These are phyloP conservation scores for Murina feae DNA, from an alignment of 2,113 vertebrate species.

Conservation along the genomic window DNA sequence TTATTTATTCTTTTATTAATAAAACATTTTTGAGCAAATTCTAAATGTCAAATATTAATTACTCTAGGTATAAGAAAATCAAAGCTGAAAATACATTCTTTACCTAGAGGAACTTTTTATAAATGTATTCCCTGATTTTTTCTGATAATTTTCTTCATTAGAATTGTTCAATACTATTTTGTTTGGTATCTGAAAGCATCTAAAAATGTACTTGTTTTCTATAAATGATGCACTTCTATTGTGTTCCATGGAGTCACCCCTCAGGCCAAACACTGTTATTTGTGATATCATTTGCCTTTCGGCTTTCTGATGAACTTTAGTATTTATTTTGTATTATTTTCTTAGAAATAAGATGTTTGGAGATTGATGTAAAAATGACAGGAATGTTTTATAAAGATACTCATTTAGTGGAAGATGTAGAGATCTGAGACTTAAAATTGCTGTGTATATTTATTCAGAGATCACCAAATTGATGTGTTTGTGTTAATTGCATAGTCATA, in stretches of 20 bases:
- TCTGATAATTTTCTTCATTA: not conserved
- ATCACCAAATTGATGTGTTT: not conserved
- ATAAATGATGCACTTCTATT: not conserved
- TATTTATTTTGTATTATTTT: slow-evolving; percentile 17
- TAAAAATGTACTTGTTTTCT: not conserved
- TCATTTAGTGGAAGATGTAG: not conserved
- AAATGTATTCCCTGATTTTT: not conserved
- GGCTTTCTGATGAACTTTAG: not conserved
- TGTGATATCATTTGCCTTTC: not conserved
- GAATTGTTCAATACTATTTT: not conserved
- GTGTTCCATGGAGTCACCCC: not conserved
- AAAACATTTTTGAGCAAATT: not conserved
- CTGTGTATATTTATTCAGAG: not conserved
- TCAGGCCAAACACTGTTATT: not conserved
- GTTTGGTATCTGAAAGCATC: not conserved
- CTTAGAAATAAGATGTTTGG: not conserved
- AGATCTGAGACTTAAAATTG: not conserved
- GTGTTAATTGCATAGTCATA: not conserved
- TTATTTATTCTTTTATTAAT: not conserved
- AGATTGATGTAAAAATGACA: not conserved
- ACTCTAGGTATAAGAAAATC: not conserved
- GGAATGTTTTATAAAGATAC: not conserved
- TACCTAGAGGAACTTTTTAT: not conserved
- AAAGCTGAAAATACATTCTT: not conserved
- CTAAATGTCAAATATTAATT: not conserved